These are phyloP conservation scores for Procambarus virginalis DNA, from an alignment of 1,140 invertebrate species.

Conservation along the genomic window DNA sequence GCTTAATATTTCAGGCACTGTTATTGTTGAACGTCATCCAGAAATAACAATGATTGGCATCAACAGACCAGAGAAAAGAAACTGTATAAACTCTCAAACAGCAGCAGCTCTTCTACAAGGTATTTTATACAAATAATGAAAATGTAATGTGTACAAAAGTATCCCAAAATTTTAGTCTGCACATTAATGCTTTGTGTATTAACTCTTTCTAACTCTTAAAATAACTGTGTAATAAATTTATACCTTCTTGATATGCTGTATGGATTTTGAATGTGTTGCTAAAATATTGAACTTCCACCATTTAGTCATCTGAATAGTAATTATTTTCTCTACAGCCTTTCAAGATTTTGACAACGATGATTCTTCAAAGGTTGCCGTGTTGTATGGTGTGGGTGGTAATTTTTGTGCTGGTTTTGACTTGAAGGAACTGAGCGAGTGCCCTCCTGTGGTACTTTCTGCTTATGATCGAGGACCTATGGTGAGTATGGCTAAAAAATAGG, in stretches of 20 bases:
- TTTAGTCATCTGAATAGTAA: not conserved
- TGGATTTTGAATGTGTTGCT: too few species aligned
- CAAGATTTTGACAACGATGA: slow-evolving; percentile 86
- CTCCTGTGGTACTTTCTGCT: slow-evolving; percentile 28
- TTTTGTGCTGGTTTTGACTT: slow-evolving; percentile 93
- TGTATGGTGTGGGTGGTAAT: slow-evolving; percentile 91
- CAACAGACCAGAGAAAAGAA: slow-evolving; percentile 39
- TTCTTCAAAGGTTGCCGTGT: slow-evolving; percentile 81
- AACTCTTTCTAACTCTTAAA: too few species aligned
- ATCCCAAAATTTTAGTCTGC: too few species aligned
- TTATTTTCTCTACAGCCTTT: slow-evolving; percentile 78
- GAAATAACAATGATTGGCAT: slow-evolving; percentile 43
- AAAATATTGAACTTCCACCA: too few species aligned
- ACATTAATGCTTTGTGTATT: too few species aligned
- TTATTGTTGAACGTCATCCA: slow-evolving; percentile 21
- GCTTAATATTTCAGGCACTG: not conserved
- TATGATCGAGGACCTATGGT: slow-evolving; percentile 73
- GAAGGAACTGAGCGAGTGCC: slow-evolving; percentile 77
- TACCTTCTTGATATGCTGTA: too few species aligned
- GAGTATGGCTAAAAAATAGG: slow-evolving; percentile 16
- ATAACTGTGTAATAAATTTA: too few species aligned
- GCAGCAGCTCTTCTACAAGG: slow-evolving; percentile 42
- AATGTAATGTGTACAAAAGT: too few species aligned
- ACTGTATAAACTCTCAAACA: slow-evolving; percentile 39
- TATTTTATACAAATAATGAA: not conserved